A percentile compares a stretch with the other conserved stretches of the same genome.
These are phyloP conservation scores for Gasterosteus aculeatus DNA, from an alignment of 2,113 vertebrate genomes.

Conservation along the genomic window DNA sequence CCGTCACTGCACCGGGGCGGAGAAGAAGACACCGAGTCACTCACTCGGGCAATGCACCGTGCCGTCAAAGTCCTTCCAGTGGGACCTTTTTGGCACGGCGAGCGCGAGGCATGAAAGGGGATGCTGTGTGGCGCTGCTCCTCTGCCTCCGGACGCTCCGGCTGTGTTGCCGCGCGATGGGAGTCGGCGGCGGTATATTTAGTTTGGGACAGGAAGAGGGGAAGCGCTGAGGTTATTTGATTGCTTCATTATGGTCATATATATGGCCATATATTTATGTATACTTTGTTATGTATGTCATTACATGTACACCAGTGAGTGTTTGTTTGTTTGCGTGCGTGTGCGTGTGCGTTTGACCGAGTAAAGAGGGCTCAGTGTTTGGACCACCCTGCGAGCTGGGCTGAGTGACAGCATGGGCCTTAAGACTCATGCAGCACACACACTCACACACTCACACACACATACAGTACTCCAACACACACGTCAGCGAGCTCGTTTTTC, in stretches of 20 bases:
- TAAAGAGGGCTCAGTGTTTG: conserved; percentile 78
- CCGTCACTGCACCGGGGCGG: no score
- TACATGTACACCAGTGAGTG: conserved; percentile 76
- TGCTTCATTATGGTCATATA: conserved; percentile 79
- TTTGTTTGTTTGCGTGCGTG: conserved; percentile 76
- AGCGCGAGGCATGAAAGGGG: conserved; percentile 61
- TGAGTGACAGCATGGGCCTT: conserved; percentile 78
- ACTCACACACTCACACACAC: conserved; percentile 40
- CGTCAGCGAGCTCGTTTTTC: conserved; percentile 75
- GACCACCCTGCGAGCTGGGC: conserved; percentile 80
- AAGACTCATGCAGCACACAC: conserved; percentile 56
- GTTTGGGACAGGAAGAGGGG: conserved; percentile 76
- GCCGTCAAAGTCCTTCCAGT: conserved; percentile 48
- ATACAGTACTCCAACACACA: conserved; percentile 57
- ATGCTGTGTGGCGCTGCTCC: conserved; percentile 44
- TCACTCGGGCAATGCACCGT: conserved; percentile 28
- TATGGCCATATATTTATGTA: conserved; percentile 76
- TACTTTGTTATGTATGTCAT: conserved; percentile 77
- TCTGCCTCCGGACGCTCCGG: conserved; percentile 20
- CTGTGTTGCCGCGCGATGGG: conserved; percentile 43
- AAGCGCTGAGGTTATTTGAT: conserved; percentile 79
- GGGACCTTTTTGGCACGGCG: conserved; percentile 36
- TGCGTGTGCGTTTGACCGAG: conserved; percentile 71
- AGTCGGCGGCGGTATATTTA: conserved; percentile 65
- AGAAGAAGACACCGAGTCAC: conserved; percentile 6